Conservation (phyloP, 2,888 invertebrate species). For the Andrena bicolor region DNA sequence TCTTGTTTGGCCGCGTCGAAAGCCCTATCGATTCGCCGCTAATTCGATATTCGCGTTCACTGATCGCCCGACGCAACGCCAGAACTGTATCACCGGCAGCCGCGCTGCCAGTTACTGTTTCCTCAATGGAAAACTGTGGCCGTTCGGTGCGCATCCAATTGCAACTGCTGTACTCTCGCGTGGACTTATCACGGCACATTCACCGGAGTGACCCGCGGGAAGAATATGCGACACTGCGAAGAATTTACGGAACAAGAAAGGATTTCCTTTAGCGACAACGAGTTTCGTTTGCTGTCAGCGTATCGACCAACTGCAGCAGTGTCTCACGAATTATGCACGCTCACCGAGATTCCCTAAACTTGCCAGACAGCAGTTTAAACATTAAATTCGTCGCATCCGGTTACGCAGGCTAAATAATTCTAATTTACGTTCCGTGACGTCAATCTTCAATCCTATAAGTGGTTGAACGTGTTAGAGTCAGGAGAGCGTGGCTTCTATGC, state of each 20-base stretch:
- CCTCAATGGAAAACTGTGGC: neutral
- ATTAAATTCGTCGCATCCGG: neutral
- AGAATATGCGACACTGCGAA: no score
- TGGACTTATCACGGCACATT: no score
- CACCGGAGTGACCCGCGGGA: no score
- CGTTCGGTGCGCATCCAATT: neutral
- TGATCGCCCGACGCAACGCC: neutral
- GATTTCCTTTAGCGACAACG: no score
- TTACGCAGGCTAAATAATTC: neutral
- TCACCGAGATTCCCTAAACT: no score
- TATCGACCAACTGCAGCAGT: no score
- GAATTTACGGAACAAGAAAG: no score
- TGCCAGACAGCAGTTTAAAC: no score
- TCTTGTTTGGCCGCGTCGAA: constrained; percentile 37
- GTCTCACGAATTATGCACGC: no score
- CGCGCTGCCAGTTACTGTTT: neutral
- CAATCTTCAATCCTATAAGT: neutral
- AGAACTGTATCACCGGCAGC: neutral
- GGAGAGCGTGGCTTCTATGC: neutral
- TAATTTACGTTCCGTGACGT: neutral
- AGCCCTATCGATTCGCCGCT: constrained; percentile 38
- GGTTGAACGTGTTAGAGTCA: neutral
- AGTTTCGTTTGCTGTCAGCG: no score
- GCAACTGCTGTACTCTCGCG: no score
- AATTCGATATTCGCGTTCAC: constrained; percentile 46